These are phyloP conservation scores for Coptotermes formosanus DNA, from an alignment of 1,140 invertebrate species.

Conservation along the genomic window DNA sequence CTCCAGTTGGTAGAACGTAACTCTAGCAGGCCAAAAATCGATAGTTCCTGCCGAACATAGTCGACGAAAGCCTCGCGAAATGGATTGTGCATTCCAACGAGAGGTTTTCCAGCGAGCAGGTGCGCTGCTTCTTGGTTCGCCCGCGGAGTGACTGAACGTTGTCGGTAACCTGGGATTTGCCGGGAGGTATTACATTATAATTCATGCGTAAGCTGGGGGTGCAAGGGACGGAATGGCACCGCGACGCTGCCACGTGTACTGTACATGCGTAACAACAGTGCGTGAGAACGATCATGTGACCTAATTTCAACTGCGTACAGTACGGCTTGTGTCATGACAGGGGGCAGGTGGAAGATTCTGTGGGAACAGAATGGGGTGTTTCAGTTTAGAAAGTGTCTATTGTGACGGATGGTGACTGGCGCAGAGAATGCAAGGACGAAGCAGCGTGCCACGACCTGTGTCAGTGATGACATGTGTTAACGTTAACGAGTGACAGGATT, in stretches of 20 bases:
- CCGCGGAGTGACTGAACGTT: no score
- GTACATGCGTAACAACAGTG: background rate
- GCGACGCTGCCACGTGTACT: background rate
- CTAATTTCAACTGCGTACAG: background rate
- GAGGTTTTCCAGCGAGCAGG: background rate
- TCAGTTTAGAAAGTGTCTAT: background rate
- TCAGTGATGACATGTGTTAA: background rate
- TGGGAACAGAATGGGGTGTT: background rate
- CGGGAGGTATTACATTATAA: background rate
- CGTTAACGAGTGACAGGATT: background rate
- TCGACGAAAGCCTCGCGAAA: background rate
- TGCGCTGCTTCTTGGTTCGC: no score
- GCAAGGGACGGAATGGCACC: background rate
- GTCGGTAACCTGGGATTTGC: background rate
- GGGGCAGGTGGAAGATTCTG: background rate
- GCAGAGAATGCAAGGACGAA: no score
- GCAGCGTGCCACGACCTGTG: no score
- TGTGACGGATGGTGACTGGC: background rate
- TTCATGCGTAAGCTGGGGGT: background rate
- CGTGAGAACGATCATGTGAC: background rate
- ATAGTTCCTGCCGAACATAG: background rate
- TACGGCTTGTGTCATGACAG: background rate
- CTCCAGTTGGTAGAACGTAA: background rate
- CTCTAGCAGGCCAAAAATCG: background rate
- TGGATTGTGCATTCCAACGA: background rate